phyloP scores from a whole-genome alignment of 2,797 vertebrate species.

The Nannoperca australis region DNA sequence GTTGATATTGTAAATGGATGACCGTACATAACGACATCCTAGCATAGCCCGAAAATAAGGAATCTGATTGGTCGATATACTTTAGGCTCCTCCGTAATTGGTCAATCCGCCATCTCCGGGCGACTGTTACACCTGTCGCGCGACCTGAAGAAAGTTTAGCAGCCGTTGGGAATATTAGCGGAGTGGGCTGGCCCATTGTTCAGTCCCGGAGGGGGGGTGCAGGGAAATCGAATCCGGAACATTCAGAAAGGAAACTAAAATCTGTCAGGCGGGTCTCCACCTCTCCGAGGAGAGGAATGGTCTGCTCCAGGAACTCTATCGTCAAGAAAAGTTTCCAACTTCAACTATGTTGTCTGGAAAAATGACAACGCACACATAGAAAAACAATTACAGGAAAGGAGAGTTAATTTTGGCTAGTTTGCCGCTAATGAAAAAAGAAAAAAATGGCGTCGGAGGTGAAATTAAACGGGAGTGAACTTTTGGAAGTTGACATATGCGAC shows the following conservation, averaged over 20 bases:
- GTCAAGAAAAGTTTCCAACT: constrained; percentile 61
- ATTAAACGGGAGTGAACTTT: constrained; percentile 71
- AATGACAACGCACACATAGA: background rate
- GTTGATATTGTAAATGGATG: fast-evolving
- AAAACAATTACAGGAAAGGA: fast-evolving
- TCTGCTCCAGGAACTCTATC: constrained; percentile 79
- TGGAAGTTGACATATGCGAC: constrained; percentile 83
- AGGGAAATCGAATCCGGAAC: constrained; percentile 14
- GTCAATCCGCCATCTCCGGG: background rate
- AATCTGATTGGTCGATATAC: constrained; percentile 54
- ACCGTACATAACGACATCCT: background rate
- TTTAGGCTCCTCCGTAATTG: constrained; percentile 64
- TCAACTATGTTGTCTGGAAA: background rate
- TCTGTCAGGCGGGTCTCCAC: constrained; percentile 44
- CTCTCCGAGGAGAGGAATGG: constrained; percentile 62
- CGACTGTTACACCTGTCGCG: constrained; percentile 70
- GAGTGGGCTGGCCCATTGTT: constrained; percentile 75
- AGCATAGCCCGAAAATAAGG: background rate
- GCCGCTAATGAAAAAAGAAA: background rate
- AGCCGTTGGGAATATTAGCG: constrained; percentile 51
- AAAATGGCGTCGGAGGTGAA: constrained; percentile 71
- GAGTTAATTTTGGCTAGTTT: background rate
- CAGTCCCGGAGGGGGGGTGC: constrained; percentile 14
- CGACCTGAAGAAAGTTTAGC: constrained; percentile 63
- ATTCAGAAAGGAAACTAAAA: constrained; percentile 66